A percentile compares a stretch with the other conserved stretches of the same genome.
Conservation (phyloP, 2,888 invertebrate species). For the Eristalis pertinax region DNA sequence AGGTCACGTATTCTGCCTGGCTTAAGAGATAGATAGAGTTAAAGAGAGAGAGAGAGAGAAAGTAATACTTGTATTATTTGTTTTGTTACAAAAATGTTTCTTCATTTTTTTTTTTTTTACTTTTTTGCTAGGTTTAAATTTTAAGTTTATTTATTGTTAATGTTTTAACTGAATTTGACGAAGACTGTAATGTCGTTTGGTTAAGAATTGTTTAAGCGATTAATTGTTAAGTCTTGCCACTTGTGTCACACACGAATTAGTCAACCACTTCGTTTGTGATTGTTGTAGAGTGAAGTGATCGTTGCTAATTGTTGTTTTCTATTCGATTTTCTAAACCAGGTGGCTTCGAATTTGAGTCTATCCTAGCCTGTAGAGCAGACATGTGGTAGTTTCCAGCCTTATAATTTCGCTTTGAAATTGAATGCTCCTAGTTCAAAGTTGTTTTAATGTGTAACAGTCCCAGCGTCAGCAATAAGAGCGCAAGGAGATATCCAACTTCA, state of each 20-base stretch:
- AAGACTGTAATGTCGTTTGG: background rate
- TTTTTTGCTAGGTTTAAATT: background rate
- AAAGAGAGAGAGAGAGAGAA: background rate
- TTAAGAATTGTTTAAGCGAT: background rate
- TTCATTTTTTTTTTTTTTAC: background rate
- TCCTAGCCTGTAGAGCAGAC: too few relatives aligned
- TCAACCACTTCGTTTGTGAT: background rate
- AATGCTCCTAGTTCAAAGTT: too few relatives aligned
- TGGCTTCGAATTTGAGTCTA: too few relatives aligned
- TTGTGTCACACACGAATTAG: background rate
- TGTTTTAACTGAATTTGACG: conserved; percentile 3
- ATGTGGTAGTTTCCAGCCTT: too few relatives aligned
- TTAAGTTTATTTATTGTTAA: conserved; percentile 40
- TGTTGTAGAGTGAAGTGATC: too few relatives aligned
- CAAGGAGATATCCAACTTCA: too few relatives aligned
- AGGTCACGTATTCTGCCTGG: conserved; percentile 6
- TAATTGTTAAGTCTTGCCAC: conserved; percentile 33
- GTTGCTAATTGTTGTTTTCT: too few relatives aligned
- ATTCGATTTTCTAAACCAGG: too few relatives aligned
- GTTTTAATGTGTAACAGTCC: too few relatives aligned
- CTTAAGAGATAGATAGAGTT: background rate
- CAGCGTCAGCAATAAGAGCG: too few relatives aligned
- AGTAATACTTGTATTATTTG: conserved; percentile 20
- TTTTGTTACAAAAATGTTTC: background rate
- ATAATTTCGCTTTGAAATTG: too few relatives aligned